These are phyloP conservation scores for Semaprochilodus insignis DNA, from an alignment of 2,797 vertebrate genomes.

Conservation along the genomic window DNA sequence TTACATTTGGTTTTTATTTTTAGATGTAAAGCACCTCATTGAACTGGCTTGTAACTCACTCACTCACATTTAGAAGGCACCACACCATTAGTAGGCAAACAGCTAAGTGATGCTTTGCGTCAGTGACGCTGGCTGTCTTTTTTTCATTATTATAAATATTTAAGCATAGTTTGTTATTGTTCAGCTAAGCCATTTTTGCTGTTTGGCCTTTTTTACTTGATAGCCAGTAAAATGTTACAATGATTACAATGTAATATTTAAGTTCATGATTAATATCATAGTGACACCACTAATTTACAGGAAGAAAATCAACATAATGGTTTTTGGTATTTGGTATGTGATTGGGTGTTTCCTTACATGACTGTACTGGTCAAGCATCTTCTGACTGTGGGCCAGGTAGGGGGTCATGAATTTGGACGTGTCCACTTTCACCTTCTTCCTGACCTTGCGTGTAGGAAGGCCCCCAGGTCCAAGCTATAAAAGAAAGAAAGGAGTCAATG, in stretches of 20 bases:
- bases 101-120: too few relatives aligned
- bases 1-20: too few relatives aligned
- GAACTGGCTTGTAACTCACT: too few relatives aligned
- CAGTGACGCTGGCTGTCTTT: too few relatives aligned
- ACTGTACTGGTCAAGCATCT: slow-evolving; percentile 97
- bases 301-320: neutral
- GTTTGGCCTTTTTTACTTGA: neutral
- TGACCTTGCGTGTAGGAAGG: slow-evolving; percentile 80
- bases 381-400: slow-evolving; percentile 94
- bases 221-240: neutral
- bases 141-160: too few relatives aligned
- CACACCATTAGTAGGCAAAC: too few relatives aligned
- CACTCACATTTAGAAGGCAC: too few relatives aligned
- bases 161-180: neutral
- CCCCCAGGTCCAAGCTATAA: slow-evolving; percentile 64
- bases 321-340: neutral
- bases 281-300: neutral
- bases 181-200: neutral
- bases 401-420: slow-evolving; percentile 97
- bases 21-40: too few relatives aligned
- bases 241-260: too few relatives aligned
- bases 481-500: slow-evolving; percentile 24
- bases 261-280: too few relatives aligned
- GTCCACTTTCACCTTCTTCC: slow-evolving; percentile 88
- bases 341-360: slow-evolving; percentile 76